phyloP scores from a whole-genome alignment of 2,888 invertebrate genomes.

The Dendrolimus pini region DNA sequence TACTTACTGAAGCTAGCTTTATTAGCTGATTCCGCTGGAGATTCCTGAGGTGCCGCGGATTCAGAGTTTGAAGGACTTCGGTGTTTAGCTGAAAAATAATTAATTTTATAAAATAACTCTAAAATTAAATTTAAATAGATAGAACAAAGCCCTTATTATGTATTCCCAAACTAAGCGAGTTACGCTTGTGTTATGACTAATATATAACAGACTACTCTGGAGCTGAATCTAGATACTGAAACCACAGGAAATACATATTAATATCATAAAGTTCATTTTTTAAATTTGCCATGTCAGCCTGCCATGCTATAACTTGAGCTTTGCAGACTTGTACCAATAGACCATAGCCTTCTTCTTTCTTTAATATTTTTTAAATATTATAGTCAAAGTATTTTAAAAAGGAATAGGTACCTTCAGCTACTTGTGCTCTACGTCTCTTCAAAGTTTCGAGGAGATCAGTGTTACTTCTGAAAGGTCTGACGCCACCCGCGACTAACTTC shows the following conservation, averaged over 20 bases:
- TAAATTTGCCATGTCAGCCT: no score
- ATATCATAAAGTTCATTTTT: no score
- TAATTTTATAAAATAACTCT: slow-evolving; percentile 1
- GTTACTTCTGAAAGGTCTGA: slow-evolving; percentile 87
- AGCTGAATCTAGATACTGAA: no score
- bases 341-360: neutral
- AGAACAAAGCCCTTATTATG: no score
- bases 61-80: slow-evolving; percentile 36
- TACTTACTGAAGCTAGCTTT: slow-evolving; percentile 59
- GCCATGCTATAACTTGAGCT: no score
- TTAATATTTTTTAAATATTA: neutral
- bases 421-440: slow-evolving; percentile 84
- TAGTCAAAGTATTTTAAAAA: neutral
- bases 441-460: slow-evolving; percentile 84
- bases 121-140: no score
- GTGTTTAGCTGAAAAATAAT: slow-evolving; percentile 47
- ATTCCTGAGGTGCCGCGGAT: slow-evolving; percentile 31
- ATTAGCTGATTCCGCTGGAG: slow-evolving; percentile 42
- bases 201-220: no score
- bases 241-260: no score
- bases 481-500: slow-evolving; percentile 80
- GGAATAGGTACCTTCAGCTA: slow-evolving; percentile 67
- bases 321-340: no score
- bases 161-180: no score
- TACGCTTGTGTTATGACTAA: no score